Evolutionary conservation across 2,113 vertebrate genomes (phyloP).

Genomic region (Tyto alba): DNA sequence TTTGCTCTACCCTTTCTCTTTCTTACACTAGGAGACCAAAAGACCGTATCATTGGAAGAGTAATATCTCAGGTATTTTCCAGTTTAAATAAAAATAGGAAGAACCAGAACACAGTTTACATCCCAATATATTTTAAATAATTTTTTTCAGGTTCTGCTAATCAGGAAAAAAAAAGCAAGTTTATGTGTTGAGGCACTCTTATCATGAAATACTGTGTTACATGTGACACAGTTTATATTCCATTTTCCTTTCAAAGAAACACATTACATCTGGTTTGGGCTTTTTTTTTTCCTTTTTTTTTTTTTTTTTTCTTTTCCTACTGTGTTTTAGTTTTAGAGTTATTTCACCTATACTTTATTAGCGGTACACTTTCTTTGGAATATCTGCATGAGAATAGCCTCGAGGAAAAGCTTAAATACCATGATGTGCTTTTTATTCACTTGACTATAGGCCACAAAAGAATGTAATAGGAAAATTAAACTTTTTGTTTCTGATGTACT

Average conservation of each 20-base stretch:
- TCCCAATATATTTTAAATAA: neutral
- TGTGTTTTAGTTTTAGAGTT: neutral
- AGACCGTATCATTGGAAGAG: neutral
- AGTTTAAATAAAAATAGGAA: neutral
- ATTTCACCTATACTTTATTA: neutral
- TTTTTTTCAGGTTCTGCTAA: neutral
- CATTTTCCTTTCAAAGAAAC: neutral
- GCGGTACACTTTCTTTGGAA: neutral
- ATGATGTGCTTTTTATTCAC: neutral
- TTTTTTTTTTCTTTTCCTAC: neutral
- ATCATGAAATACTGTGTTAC: neutral
- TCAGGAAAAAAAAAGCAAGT: neutral
- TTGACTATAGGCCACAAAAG: neutral
- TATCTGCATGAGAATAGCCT: neutral
- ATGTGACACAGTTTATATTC: neutral
- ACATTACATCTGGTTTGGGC: neutral
- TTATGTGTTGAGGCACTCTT: neutral
- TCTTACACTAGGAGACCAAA: neutral
- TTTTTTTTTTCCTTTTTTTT: neutral
- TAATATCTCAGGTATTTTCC: neutral
- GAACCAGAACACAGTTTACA: neutral
- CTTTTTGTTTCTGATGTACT: neutral
- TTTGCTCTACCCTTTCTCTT: neutral
- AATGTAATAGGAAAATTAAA: neutral
- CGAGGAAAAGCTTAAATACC: neutral